These are phyloP conservation scores for Oeneis ivallda DNA, from an alignment of 2,888 invertebrate species.

Conservation along the genomic window DNA sequence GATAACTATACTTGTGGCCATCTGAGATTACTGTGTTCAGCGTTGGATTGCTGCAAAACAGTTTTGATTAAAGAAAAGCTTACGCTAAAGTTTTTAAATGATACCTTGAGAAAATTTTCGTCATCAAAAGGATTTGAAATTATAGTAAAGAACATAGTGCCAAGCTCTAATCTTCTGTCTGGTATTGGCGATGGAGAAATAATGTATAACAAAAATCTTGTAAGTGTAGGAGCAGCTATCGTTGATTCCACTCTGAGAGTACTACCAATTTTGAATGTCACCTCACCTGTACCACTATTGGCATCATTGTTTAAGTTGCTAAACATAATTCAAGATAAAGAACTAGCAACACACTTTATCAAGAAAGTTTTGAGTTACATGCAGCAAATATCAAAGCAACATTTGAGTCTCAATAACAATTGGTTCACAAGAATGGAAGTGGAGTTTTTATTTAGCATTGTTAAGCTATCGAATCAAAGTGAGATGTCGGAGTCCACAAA, in stretches of 20 bases:
- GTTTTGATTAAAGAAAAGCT: constrained; percentile 57
- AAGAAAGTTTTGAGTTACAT: constrained; percentile 68
- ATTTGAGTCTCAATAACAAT: constrained; percentile 74
- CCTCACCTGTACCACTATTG: constrained; percentile 68
- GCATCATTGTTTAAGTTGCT: constrained; percentile 66
- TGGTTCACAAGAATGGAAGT: constrained; percentile 85
- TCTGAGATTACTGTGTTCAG: constrained; percentile 63
- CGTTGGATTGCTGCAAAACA: constrained; percentile 65
- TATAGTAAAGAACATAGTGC: constrained; percentile 62
- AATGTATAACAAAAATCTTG: constrained; percentile 62
- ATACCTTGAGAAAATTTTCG: constrained; percentile 58
- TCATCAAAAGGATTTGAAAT: constrained; percentile 70
- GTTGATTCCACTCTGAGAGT: constrained; percentile 63
- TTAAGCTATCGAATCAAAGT: constrained; percentile 65
- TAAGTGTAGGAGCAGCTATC: constrained; percentile 58
- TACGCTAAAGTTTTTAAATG: constrained; percentile 57
- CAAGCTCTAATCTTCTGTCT: constrained; percentile 71
- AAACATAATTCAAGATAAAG: constrained; percentile 53
- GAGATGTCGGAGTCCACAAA: constrained; percentile 70
- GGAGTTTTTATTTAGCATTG: constrained; percentile 75
- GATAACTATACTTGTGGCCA: constrained; percentile 73
- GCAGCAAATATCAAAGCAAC: constrained; percentile 55
- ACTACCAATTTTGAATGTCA: constrained; percentile 61
- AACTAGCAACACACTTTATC: constrained; percentile 65
- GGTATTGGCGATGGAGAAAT: constrained; percentile 60